A percentile compares a stretch with the other conserved stretches of the same genome.
Conservation (phyloP, 2,113 vertebrate species). For the Melanostigma gelatinosum region DNA sequence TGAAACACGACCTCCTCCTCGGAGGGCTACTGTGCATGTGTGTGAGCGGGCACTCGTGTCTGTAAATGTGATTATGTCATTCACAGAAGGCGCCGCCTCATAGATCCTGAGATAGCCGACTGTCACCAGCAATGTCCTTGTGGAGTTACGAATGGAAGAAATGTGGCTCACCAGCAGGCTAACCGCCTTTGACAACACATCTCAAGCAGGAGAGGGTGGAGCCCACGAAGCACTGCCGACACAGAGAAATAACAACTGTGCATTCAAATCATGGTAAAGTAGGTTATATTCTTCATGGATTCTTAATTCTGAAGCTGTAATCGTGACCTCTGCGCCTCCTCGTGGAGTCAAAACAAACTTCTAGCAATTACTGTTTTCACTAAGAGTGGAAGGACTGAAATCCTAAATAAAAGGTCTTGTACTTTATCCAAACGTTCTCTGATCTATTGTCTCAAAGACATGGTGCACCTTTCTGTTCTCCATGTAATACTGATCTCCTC, state of each 20-base stretch:
- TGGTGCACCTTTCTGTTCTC: background rate
- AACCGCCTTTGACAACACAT: slow-evolving; percentile 27
- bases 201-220: slow-evolving; percentile 29
- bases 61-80: slow-evolving; percentile 23
- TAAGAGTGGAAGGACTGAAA: background rate
- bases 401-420: background rate
- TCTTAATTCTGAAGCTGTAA: slow-evolving; percentile 3
- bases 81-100: slow-evolving; percentile 29
- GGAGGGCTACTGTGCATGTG: slow-evolving; percentile 8
- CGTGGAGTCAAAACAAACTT: background rate
- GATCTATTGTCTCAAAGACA: background rate
- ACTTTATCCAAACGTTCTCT: background rate
- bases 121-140: background rate
- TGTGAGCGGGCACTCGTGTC: background rate
- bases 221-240: slow-evolving; percentile 23
- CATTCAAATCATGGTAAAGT: slow-evolving; percentile 2
- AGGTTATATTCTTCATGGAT: background rate
- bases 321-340: slow-evolving; percentile 9
- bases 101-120: slow-evolving; percentile 55
- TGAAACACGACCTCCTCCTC: slow-evolving; percentile 5
- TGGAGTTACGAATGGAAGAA: background rate
- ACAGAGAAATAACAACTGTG: slow-evolving; percentile 2
- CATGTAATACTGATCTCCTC: background rate
- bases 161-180: slow-evolving; percentile 20
- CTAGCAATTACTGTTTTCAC: background rate